Conservation (phyloP, 35 echinoderm and acorn worm genomes). For the Heliocidaris tuberculata region DNA sequence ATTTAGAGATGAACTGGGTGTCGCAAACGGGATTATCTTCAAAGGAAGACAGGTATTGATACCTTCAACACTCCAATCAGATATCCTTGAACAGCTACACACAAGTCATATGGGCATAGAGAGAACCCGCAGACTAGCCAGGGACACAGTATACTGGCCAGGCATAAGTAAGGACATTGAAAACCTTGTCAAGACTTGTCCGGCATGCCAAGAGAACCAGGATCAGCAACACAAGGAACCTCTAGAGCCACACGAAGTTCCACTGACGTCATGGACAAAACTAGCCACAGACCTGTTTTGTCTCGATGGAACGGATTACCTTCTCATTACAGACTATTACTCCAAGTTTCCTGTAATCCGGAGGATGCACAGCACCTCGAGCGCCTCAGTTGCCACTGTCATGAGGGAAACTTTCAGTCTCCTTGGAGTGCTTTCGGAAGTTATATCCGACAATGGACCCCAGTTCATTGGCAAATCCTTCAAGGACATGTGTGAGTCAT, state of each 20-base stretch:
- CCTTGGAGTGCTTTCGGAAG: too few relatives aligned
- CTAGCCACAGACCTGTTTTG: too few relatives aligned
- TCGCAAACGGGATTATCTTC: slow-evolving; percentile 65
- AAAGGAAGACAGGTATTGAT: slow-evolving; percentile 71
- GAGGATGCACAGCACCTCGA: slow-evolving; percentile 44
- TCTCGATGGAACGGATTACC: too few relatives aligned
- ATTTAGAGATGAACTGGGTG: slow-evolving; percentile 64
- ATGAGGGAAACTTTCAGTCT: slow-evolving; percentile 34
- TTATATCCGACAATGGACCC: too few relatives aligned
- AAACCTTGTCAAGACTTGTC: slow-evolving; percentile 43
- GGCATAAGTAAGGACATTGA: slow-evolving; percentile 67
- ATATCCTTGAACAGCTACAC: slow-evolving; percentile 65
- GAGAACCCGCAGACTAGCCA: slow-evolving; percentile 57
- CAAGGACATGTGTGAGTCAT: slow-evolving; percentile 46
- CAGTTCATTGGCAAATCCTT: too few relatives aligned
- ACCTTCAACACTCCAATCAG: slow-evolving; percentile 50
- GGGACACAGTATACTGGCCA: slow-evolving; percentile 72
- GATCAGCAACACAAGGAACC: slow-evolving; percentile 46
- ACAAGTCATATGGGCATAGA: slow-evolving; percentile 62
- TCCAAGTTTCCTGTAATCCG: slow-evolving; percentile 68
- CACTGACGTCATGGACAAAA: too few relatives aligned
- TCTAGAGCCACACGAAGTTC: too few relatives aligned
- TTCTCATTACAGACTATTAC: too few relatives aligned
- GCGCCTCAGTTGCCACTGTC: slow-evolving; percentile 42
- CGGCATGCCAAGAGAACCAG: slow-evolving; percentile 55